Conservation (phyloP, 2,113 vertebrate genomes). For the Callithrix jacchus region DNA sequence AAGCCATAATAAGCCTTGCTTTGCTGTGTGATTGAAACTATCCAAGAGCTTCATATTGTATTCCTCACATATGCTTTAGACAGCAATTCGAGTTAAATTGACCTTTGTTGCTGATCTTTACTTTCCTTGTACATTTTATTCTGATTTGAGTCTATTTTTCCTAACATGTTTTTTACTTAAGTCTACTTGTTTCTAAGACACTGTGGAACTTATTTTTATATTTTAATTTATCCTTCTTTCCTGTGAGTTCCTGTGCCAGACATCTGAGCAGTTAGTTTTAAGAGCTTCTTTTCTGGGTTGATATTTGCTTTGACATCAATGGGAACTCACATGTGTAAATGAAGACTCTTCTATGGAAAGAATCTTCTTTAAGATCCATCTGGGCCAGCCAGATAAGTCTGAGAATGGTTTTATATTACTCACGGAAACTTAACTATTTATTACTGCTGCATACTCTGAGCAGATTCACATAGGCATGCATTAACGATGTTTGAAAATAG, state of each 20-base stretch:
- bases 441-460: conserved; percentile 4
- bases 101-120: background rate
- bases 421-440: conserved; percentile 47
- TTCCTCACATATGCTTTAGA: background rate
- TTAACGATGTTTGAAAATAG: conserved; percentile 20
- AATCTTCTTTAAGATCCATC: conserved; percentile 43
- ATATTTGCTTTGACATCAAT: conserved; percentile 66
- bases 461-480: background rate
- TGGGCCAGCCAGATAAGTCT: conserved; percentile 64
- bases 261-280: conserved; percentile 42
- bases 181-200: conserved; percentile 8
- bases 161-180: background rate
- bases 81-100: background rate
- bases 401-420: conserved; percentile 17
- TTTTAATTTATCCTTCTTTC: conserved; percentile 34
- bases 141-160: background rate
- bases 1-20: background rate
- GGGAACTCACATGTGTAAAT: conserved; percentile 59
- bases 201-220: conserved; percentile 23
- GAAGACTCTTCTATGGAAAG: conserved; percentile 50
- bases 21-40: background rate
- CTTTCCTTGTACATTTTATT: background rate
- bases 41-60: background rate
- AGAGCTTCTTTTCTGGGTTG: conserved; percentile 50
- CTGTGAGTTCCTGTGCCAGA: conserved; percentile 29